These are phyloP conservation scores for Ursus arctos DNA, from an alignment of 2,113 vertebrate species.

Conservation along the genomic window DNA sequence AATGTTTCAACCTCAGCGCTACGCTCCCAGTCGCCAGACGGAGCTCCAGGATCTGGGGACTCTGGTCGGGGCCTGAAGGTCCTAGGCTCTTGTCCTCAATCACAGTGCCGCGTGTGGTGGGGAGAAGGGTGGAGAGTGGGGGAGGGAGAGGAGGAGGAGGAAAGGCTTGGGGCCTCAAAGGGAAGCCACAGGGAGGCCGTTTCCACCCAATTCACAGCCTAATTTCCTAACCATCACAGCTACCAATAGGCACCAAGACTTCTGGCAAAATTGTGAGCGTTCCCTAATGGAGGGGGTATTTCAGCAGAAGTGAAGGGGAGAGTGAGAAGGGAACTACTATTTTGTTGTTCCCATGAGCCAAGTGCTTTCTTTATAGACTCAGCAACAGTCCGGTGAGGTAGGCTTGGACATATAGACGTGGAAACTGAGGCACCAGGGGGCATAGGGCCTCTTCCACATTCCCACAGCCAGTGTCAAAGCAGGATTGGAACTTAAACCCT, in stretches of 20 bases:
- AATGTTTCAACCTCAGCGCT: background rate
- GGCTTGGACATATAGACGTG: background rate
- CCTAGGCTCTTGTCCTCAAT: background rate
- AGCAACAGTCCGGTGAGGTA: background rate
- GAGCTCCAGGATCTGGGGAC: too few relatives aligned
- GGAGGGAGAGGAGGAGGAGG: too few relatives aligned
- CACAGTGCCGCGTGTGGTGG: rapidly evolving
- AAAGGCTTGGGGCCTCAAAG: background rate
- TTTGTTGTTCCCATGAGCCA: background rate
- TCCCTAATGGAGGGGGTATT: background rate
- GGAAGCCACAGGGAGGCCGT: background rate
- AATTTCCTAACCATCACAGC: background rate
- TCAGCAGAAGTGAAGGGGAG: background rate
- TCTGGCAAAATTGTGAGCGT: background rate
- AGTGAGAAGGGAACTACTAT: background rate
- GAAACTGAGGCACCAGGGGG: background rate
- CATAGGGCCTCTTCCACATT: background rate
- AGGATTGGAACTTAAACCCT: background rate
- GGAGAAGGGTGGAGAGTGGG: rapidly evolving
- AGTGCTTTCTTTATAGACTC: background rate
- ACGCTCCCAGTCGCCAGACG: background rate
- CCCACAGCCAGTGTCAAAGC: background rate
- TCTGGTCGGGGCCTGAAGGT: background rate
- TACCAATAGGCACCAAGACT: background rate
- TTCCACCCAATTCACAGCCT: background rate